Base-by-base conservation (phyloP, 2,888 invertebrate genomes). In the Muschampia staudingeri region DNA sequence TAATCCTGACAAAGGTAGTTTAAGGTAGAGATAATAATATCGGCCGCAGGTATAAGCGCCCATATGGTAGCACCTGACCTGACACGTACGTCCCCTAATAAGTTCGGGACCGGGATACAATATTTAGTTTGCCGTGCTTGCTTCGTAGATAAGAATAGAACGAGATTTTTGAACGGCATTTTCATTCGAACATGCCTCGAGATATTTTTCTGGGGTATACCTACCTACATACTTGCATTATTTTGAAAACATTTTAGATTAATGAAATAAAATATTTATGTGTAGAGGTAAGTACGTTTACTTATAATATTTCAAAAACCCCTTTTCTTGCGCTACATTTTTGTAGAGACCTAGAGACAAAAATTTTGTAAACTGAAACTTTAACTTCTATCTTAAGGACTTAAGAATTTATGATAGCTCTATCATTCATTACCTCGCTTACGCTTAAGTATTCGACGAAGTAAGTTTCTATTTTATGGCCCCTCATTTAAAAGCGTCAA, bases 401-500 rank as follows among this genome's bases (percentile, higher is more conserved):
- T 25, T 25, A 25, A 25, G 25, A 25, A 25, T 25, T 25, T 25
- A 25, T 1, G 25, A 25, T 25, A 25, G 25, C 25, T 25, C 25
- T 25, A 25, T 25, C 25, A 25, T 25, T 25, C 25, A 25, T 25
- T 25, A 25, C 25, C 25, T 25, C 1, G 25, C 25, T 80, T 87
- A 87, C 1, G 25, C 25, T 80, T 87, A 87, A 88, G 90, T 90
- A 91, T 92, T 92, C 91, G 84, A 90, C 88, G 88, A 92, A 90
- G 90, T 91, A 90, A 91, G 91, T 94, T 94, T 94, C 94, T 95
- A 94, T 93, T 95, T 95, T 94, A 95, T 94, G 92, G 94, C 93
- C 94, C 93, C 94, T 95, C 93, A 94, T 95, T 95, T 95, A 91
- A 91, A 93, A 94, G 93, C 95, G 93, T 94, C 94, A 95, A 95